Conservation (phyloP, 2,113 vertebrate genomes). For the Alces alces region DNA sequence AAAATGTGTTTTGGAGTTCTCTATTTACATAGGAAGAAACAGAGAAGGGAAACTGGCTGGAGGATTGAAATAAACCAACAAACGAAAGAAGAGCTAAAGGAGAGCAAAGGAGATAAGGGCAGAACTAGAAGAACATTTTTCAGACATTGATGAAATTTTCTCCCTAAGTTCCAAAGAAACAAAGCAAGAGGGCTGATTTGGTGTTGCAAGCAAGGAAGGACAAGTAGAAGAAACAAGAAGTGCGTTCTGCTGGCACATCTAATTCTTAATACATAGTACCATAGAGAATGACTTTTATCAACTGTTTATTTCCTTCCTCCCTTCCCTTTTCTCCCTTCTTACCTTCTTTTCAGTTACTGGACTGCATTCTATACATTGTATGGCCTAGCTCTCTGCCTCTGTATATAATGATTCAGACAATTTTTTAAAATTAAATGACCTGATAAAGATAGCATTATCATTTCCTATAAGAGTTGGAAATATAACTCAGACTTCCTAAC, state of each 20-base stretch:
- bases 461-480: neutral
- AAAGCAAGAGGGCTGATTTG: neutral
- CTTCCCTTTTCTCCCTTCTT: accelerated
- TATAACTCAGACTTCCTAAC: neutral
- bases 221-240: neutral
- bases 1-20: conserved; percentile 21
- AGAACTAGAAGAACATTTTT: neutral
- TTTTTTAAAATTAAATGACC: neutral
- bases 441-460: neutral
- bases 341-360: neutral
- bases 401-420: neutral
- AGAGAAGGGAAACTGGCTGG: neutral
- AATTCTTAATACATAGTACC: neutral
- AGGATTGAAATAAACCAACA: conserved; percentile 2
- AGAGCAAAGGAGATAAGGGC: neutral
- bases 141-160: neutral
- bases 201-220: neutral
- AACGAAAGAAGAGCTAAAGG: neutral
- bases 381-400: accelerated
- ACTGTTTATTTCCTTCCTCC: neutral
- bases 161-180: neutral
- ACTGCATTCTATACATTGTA: neutral
- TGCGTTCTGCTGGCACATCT: neutral
- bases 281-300: neutral
- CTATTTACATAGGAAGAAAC: neutral